Conservation (phyloP, 2,113 vertebrate genomes). For the Aegotheles bennettii region DNA sequence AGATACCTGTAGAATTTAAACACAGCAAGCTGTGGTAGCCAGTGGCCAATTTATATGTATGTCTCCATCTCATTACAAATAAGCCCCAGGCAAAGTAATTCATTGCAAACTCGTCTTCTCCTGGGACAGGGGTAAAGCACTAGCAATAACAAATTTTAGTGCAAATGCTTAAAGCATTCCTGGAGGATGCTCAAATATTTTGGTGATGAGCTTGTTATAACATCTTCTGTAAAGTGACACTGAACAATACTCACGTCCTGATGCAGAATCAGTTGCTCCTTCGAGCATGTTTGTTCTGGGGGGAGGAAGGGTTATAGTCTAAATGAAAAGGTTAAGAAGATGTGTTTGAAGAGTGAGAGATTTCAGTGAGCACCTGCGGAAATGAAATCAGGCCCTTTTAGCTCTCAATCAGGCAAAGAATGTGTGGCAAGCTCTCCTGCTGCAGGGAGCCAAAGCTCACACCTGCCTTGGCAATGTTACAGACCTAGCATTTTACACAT, state of each 20-base stretch:
- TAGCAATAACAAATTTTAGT: neutral
- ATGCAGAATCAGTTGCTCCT: slow-evolving; percentile 27
- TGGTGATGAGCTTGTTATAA: slow-evolving; percentile 53
- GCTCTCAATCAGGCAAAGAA: slow-evolving; percentile 58
- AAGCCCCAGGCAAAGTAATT: neutral
- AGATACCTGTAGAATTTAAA: neutral
- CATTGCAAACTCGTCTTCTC: neutral
- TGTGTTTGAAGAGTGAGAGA: slow-evolving; percentile 40
- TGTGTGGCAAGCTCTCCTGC: slow-evolving; percentile 50
- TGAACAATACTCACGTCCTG: slow-evolving; percentile 50
- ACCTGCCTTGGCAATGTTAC: slow-evolving; percentile 61
- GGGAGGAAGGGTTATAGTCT: slow-evolving; percentile 30
- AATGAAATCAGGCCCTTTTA: slow-evolving; percentile 59
- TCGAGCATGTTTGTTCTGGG: neutral
- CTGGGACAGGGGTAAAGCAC: neutral
- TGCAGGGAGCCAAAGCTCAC: slow-evolving; percentile 61
- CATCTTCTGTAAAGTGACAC: slow-evolving; percentile 38
- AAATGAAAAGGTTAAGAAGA: slow-evolving; percentile 59
- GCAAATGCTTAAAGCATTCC: slow-evolving; percentile 24
- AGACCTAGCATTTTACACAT: slow-evolving; percentile 23
- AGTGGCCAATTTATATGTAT: neutral
- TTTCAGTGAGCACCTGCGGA: slow-evolving; percentile 59
- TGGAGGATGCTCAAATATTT: slow-evolving; percentile 55
- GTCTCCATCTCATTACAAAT: neutral
- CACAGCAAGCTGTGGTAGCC: neutral